These are phyloP conservation scores for Loris lydekkerianus DNA, from an alignment of 2,797 vertebrate species.

Conservation along the genomic window DNA sequence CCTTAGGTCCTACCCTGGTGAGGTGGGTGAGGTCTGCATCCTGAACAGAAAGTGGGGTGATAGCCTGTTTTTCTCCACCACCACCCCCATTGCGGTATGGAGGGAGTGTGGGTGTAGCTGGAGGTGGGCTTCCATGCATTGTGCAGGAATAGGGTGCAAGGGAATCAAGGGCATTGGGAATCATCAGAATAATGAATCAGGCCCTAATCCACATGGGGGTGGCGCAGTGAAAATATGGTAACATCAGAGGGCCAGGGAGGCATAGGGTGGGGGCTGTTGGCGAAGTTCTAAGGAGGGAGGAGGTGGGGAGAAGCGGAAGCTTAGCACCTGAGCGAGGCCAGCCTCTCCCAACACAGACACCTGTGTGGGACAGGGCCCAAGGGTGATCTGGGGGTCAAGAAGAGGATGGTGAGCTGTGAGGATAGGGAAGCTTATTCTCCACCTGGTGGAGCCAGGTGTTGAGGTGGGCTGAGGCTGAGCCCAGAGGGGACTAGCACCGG, in stretches of 20 bases:
- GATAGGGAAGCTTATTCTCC: not conserved
- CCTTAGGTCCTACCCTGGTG: not conserved
- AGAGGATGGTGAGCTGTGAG: rapidly evolving
- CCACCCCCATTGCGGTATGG: not conserved
- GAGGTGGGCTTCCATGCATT: not conserved
- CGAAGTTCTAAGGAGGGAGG: not conserved
- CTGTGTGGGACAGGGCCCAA: not conserved
- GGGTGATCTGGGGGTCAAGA: not conserved
- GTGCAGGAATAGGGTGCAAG: not conserved
- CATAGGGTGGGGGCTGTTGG: not conserved
- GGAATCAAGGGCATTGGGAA: not conserved
- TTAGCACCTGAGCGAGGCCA: not conserved
- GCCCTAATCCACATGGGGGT: not conserved
- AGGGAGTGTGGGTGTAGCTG: not conserved
- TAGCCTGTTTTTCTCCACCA: not conserved
- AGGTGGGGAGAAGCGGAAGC: not conserved
- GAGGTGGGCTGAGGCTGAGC: not conserved
- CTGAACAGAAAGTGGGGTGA: too few species aligned
- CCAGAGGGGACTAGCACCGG: not conserved
- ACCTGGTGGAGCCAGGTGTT: rapidly evolving
- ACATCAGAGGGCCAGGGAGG: rapidly evolving
- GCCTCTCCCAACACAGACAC: not conserved
- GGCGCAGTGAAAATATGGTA: too few species aligned
- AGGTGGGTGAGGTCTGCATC: not conserved
- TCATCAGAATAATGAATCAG: not conserved